phyloP scores from a whole-genome alignment of 2,797 vertebrate species.

The Eulemur mongoz region DNA sequence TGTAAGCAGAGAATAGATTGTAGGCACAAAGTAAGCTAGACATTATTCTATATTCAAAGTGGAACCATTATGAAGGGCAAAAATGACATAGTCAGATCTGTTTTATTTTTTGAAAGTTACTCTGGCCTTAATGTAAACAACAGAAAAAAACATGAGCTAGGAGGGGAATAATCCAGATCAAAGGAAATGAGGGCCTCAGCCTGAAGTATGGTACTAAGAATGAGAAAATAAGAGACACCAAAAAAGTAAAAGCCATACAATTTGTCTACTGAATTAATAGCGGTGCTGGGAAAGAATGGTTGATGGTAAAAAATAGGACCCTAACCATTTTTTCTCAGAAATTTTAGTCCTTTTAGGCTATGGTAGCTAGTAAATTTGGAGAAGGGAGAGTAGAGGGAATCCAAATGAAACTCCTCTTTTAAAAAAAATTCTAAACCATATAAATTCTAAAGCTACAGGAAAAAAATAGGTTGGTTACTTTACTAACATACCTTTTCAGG shows the following conservation, averaged over 20 bases:
- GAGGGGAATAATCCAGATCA: neutral
- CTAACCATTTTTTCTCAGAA: neutral
- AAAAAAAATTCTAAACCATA: slow-evolving; percentile 26
- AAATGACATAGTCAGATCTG: neutral
- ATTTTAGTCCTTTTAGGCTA: neutral
- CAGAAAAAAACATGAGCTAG: neutral
- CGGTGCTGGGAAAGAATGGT: neutral
- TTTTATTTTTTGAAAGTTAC: neutral
- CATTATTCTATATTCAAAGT: neutral
- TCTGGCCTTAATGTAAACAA: neutral
- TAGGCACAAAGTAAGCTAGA: neutral
- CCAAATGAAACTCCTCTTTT: neutral
- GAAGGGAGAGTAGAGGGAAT: neutral
- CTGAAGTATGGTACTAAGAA: neutral
- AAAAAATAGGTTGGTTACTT: neutral
- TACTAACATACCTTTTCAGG: neutral
- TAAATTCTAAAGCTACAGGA: neutral
- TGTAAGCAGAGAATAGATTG: neutral
- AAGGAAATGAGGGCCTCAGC: neutral
- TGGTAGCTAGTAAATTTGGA: neutral
- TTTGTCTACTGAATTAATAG: neutral
- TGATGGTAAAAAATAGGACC: neutral
- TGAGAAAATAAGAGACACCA: neutral
- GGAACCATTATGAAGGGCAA: neutral
- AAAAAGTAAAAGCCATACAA: neutral